Evolutionary conservation across 2,797 vertebrate genomes (phyloP).

Genomic region (Enoplosus armatus): DNA sequence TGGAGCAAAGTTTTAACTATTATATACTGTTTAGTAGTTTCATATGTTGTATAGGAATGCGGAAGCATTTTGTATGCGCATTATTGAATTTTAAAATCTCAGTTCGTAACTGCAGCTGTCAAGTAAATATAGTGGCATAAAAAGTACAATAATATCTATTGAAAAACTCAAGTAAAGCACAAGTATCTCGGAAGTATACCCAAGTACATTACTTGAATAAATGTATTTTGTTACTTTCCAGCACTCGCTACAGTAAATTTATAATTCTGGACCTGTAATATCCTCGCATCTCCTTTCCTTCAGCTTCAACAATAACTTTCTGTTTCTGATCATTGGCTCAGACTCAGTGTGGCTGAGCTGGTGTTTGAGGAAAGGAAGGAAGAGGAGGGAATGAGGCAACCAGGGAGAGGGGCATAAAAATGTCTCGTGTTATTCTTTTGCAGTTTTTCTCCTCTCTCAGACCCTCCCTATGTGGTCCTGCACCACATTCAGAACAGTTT

Average conservation of each 20-base stretch:
- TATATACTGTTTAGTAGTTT: background rate
- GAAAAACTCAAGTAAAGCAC: background rate
- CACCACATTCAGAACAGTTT: conserved; percentile 31
- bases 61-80: background rate
- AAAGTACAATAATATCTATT: background rate
- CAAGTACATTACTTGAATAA: background rate
- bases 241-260: background rate
- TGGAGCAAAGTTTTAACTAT: background rate
- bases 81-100: background rate
- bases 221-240: conserved; percentile 8
- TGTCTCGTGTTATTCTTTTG: conserved; percentile 60
- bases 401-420: conserved; percentile 45
- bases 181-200: too few species aligned
- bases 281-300: conserved; percentile 27
- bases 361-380: conserved; percentile 58
- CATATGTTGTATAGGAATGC: background rate
- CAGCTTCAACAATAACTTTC: conserved; percentile 64
- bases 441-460: conserved; percentile 34
- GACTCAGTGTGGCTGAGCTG: conserved; percentile 34
- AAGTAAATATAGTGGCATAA: background rate
- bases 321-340: conserved; percentile 51
- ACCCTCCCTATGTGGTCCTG: conserved; percentile 51
- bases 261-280: conserved; percentile 23
- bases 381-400: conserved; percentile 51
- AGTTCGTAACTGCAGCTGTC: background rate